Evolutionary conservation across 2,797 vertebrate species (phyloP), one percentile per base, ranked within the genome.

Genomic region (Ctenopoma multispine): DNA sequence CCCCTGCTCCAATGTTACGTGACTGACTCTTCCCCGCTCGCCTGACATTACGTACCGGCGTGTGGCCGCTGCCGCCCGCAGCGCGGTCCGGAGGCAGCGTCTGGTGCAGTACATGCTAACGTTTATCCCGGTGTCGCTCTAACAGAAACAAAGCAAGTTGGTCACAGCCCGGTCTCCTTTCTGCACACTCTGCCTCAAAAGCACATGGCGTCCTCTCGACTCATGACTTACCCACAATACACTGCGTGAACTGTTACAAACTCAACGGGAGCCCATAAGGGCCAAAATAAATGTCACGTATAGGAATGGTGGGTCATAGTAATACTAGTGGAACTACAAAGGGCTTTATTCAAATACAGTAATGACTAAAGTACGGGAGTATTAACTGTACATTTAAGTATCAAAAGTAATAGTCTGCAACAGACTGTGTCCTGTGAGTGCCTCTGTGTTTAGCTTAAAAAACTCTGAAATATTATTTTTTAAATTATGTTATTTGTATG

Each of bases 211-310:
- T 90, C 92, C 91, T 78, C 72, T 68, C 65, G 18, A 47, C 72
- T 62, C 53, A 90, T 94, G 94, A 94, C 94, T 92, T 94, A 94
- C 94, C 94, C 94, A 89, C 76, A 90, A 92, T 91, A 83, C 94
- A 90, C 1, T 29, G 69, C 87, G 68, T 60, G 73, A 82, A 81
- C 72, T 59, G 54, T 38, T 51, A 40, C 24, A 36, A 66, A 24
- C 43, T 0, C 41, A 79, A 92, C 57, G 75, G 91, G 0, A 23
- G 54, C 51, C n/a, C 15, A 4, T 0, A 0, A 55, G 51, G 76
- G 75, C 0, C 4, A 3, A 9, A 5, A 20, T 12, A 17, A 10
- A 12, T 27, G 46, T 10, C 14, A 13, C 38, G 5, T 17, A 20
- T 40, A 18, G 1, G 3, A 9, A 20, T 15, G 13, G 6, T 3